Evolutionary conservation across 2,888 invertebrate species (phyloP).

Genomic region (Cybosia mesomella): DNA sequence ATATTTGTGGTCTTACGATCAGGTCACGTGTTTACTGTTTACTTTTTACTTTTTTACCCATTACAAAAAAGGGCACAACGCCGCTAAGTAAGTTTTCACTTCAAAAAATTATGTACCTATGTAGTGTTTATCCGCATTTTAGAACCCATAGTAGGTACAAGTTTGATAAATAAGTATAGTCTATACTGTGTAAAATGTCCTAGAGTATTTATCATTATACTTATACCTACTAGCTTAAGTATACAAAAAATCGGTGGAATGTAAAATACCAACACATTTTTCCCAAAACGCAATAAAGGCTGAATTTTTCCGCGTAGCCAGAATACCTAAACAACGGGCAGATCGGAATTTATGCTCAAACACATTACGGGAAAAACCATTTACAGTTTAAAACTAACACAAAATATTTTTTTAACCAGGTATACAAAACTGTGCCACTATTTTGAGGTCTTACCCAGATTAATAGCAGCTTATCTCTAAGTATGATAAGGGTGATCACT

Average conservation of each 20-base stretch:
- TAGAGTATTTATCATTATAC: neutral
- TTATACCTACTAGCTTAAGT: neutral
- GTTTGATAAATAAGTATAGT: too few relatives aligned
- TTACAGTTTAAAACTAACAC: conserved; percentile 1
- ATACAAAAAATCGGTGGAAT: neutral
- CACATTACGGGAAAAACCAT: conserved; percentile 28
- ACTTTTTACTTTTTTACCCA: too few relatives aligned
- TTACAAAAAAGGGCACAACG: too few relatives aligned
- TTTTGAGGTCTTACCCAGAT: neutral
- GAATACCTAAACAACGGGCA: conserved; percentile 2
- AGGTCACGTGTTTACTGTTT: too few relatives aligned
- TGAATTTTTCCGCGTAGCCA: conserved; percentile 14
- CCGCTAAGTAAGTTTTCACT: too few relatives aligned
- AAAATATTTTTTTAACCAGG: neutral
- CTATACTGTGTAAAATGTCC: too few relatives aligned
- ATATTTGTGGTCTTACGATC: too few relatives aligned
- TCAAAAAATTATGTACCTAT: too few relatives aligned
- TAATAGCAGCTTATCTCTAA: too few relatives aligned
- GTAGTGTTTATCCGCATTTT: too few relatives aligned
- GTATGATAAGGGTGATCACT: too few relatives aligned
- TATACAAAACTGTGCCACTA: neutral
- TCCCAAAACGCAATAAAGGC: conserved; percentile 38
- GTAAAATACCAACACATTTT: conserved; percentile 25
- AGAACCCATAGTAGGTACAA: too few relatives aligned
- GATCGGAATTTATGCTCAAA: conserved; percentile 28